Percentiles rank a stretch among this genome's conserved stretches.
phyloP scores from a whole-genome alignment of 2,113 vertebrate genomes.

The Ancistrus triradiatus region DNA sequence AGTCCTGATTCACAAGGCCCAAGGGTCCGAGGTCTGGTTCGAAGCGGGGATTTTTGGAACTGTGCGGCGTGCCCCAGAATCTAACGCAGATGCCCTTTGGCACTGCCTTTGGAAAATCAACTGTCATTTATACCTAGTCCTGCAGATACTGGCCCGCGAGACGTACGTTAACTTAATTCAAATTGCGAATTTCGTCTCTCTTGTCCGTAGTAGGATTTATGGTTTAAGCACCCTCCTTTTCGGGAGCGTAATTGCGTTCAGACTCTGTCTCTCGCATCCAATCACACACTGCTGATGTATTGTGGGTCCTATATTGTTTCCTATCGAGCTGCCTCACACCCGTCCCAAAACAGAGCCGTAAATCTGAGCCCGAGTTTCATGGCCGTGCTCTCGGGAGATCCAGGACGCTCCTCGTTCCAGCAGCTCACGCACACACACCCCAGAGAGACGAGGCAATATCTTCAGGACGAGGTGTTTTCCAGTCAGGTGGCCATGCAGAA shows the following conservation, averaged over 20 bases:
- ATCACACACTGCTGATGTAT: neutral
- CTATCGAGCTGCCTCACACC: neutral
- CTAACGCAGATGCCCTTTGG: too few species aligned
- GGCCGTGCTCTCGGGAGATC: neutral
- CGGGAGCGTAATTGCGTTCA: neutral
- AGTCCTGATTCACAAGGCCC: too few species aligned
- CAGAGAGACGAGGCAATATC: slow-evolving; percentile 21
- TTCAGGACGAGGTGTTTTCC: slow-evolving; percentile 14
- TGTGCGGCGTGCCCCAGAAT: too few species aligned
- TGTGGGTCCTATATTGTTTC: neutral
- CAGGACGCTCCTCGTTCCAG: slow-evolving; percentile 10
- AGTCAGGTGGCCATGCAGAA: slow-evolving; percentile 27
- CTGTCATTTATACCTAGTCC: too few species aligned
- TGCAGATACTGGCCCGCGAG: too few species aligned
- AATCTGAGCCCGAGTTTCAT: slow-evolving; percentile 8
- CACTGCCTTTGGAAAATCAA: too few species aligned
- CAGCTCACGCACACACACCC: slow-evolving; percentile 20
- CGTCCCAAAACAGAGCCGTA: neutral
- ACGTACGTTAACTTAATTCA: neutral
- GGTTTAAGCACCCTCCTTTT: neutral
- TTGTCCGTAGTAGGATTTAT: neutral
- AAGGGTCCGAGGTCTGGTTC: too few species aligned
- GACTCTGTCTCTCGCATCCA: neutral
- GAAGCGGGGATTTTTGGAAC: too few species aligned
- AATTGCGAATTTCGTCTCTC: neutral